These are phyloP conservation scores for Bubo scandiacus DNA, from an alignment of 2,113 vertebrate genomes.

Conservation along the genomic window DNA sequence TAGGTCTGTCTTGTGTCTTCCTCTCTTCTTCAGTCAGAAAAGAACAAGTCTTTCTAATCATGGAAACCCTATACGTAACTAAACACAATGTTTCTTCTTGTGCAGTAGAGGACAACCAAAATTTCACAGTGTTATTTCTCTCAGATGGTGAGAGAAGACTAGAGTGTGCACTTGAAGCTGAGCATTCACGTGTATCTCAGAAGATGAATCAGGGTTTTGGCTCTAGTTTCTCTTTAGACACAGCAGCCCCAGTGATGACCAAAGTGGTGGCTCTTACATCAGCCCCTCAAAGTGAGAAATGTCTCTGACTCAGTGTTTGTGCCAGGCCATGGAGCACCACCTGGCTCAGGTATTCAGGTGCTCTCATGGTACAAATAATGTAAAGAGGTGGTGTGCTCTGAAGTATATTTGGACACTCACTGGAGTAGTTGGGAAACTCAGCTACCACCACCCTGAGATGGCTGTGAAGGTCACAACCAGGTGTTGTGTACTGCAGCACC, in stretches of 20 bases:
- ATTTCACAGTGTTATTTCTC: neutral
- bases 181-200: neutral
- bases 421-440: neutral
- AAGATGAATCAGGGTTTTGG: slow-evolving; percentile 5
- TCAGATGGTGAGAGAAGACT: neutral
- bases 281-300: neutral
- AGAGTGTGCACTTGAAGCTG: neutral
- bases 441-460: neutral
- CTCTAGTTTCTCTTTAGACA: neutral
- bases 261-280: neutral
- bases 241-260: neutral
- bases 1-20: neutral
- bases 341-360: neutral
- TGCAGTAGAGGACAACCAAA: neutral
- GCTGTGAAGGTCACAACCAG: neutral
- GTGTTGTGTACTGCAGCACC: neutral
- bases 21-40: neutral
- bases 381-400: neutral
- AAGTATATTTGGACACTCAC: neutral
- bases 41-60: neutral
- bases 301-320: neutral
- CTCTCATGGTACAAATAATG: neutral
- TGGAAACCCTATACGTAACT: neutral
- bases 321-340: neutral
- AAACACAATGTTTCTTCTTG: neutral